Evolutionary conservation across 2,113 vertebrate genomes (phyloP), one percentile per base, ranked within the genome.

Genomic region (Dryoscopus gambensis): DNA sequence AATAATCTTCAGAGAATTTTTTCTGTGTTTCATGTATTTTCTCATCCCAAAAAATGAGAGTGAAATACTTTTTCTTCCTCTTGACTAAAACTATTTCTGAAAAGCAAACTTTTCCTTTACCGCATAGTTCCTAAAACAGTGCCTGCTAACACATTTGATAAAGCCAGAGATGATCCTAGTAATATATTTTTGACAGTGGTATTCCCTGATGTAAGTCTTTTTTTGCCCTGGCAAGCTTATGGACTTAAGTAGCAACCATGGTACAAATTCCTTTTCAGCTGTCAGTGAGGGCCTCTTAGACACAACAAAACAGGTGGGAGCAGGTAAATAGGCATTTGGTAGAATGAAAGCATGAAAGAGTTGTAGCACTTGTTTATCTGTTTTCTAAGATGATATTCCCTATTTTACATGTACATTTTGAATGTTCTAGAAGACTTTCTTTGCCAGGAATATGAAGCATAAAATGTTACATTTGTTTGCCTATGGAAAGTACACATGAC

Each of bases 71-170:
- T 35, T 94, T 96, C 63, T 90, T 86, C 68, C 35, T 95, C 86
- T 98, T 96, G 89, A 90, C 69, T 94, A 89, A 47, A 76, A 89
- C 87, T 95, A 52, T 96, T 96, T 96, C 71, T 96, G 93, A 96
- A 97, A 96, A 94, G 8, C 4, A 37, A 71, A 27, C 12, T 63
- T 88, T 53, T 63, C 10, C 6, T 77, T 83, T 64, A 42, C 4
- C 3, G 14, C 3, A 2, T 11, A 47, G 10, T n/a, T 81, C 30
- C 11, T 44, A n/a, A 53, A 42, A 22, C 12, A 30, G 2, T 28
- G 8, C 39, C 27, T 50, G 5, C 15, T 57, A 40, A 35, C 14
- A 21, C 7, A 20, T 25, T 69, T 56, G 9, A 23, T 81, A 84
- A 84, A 56, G 35, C 27, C 24, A 24, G 14, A 21, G 22, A 28